Evolutionary conservation across 1,140 invertebrate species (phyloP).

Genomic region (Nixonia krombeini): DNA sequence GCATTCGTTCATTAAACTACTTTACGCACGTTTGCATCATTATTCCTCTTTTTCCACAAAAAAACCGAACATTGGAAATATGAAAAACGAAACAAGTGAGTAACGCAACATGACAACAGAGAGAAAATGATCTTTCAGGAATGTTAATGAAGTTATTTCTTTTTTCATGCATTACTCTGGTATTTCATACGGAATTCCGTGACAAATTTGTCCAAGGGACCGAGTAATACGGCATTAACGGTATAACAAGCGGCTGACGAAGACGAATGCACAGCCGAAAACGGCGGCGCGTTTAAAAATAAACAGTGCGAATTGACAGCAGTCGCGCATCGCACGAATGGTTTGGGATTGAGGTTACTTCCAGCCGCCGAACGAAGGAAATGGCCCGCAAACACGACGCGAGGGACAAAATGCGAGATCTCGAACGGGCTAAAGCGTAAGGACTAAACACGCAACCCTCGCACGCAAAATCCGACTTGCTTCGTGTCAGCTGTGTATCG

Average conservation of each 20-base stretch:
- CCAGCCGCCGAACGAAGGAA: neutral
- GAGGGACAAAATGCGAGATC: neutral
- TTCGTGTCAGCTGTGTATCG: conserved; percentile 1
- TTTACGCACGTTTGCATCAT: no score
- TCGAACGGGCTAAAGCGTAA: neutral
- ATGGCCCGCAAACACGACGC: neutral
- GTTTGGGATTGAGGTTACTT: conserved; percentile 2
- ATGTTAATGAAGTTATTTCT: no score
- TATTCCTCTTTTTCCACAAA: no score
- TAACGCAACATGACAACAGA: no score
- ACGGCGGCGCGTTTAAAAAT: conserved; percentile 52
- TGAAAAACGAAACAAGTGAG: no score
- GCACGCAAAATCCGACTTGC: neutral
- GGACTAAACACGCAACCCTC: neutral
- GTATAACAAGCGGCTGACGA: conserved; percentile 12
- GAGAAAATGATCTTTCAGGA: neutral
- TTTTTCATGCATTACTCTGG: no score
- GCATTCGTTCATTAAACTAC: no score
- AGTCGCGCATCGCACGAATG: no score
- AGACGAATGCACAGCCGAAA: conserved; percentile 14
- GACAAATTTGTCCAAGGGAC: conserved; percentile 24
- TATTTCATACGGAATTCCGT: no score
- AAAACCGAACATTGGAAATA: no score
- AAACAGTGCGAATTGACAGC: conserved; percentile 56
- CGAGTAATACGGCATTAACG: no score